Base-by-base conservation (phyloP, 2,888 invertebrate genomes). In the Zaprionus obscuricornis region DNA sequence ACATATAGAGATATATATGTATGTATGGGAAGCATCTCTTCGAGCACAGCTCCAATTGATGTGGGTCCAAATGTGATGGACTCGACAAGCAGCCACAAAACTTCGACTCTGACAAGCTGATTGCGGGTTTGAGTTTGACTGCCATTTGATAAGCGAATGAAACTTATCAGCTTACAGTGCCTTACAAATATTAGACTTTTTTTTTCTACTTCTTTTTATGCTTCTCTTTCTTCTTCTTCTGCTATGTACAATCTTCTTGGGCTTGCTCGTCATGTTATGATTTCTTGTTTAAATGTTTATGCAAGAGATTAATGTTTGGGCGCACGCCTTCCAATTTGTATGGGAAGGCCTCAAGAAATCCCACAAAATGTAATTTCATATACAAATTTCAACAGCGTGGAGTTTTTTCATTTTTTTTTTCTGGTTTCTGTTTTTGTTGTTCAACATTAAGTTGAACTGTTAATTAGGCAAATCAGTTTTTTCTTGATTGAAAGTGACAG, bases 251-350 rank as follows among this genome's bases (percentile, higher is more conserved):
- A n/a, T n/a, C n/a, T n/a, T n/a, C n/a, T n/a, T n/a, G n/a, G n/a
- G n/a, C n/a, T n/a, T n/a, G n/a, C n/a, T n/a, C n/a, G n/a, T n/a
- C n/a, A n/a, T n/a, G n/a, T n/a, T n/a, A 43, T 70, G 64, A 63
- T 73, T 74, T 74, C 65, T 74, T 74, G 69, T 66, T 65, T 59
- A 73, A 71, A 60, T 86, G 68, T 78, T 83, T 75, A 67, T 56
- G 72, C 70, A 74, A 75, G 72, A 86, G 86, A 87, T 87, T 86
- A 85, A 86, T 85, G 70, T 71, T 70, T 68, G 66, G 75, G 69
- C 77, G 78, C 82, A 79, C 82, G 84, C 78, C 84, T 58, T 52
- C 51, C 56, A 45, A 54, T 57, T 45, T 45, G 33, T 51, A 10
- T 31, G 18, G 49, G 26, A 34, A 36, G 34, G 2, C 11, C 6